Base-by-base conservation (phyloP, 2,113 vertebrate species). In the Leucosticte australis region DNA sequence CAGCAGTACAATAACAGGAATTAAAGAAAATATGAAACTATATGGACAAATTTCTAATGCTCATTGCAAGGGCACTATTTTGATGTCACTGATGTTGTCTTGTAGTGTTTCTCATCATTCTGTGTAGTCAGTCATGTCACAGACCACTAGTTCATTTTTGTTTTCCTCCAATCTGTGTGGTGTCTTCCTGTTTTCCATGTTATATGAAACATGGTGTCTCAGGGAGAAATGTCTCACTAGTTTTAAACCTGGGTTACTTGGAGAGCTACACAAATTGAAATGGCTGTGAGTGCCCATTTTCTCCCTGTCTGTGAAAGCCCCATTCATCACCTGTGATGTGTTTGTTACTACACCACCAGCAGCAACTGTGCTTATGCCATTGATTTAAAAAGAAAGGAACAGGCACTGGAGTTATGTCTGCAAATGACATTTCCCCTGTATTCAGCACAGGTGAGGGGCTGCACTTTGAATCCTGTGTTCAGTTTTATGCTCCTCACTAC, bases 211-310 rank as follows among this genome's bases (percentile, higher is more conserved):
- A 98, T 15, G 98, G 79, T 98, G 98, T 90, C 98, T 98, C 53
- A 98, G 95, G 93, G 90, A 97, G 74, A 98, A 99, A 91, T 71
- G 91, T 80, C 98, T 98, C 60, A 95, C 94, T 16, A 65, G 77
- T 18, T 97, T 98, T 52, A 98, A 97, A 64, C 95, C 96, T 39
- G 98, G 97, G 69, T 93, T 98, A 33, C 98, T 98, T 85, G 75
- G 87, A 69, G 97, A 98, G 60, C 96, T 98, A 27, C 96, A 97
- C 90, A 97, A 97, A 76, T 91, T 98, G 57, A 94, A 98, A 28
- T 98, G 98, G 98, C 96, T 98, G 98, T 98, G 85, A 98, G 98
- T 98, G 90, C 65, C 63, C 28, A 4, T 47, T 89, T 85, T 83
- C 74, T 31, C 67, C 30, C 50, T 42, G 15, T 19, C 35, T 65